These are phyloP conservation scores for Nephrotoma guestfalica DNA, from an alignment of 2,888 invertebrate species.

Conservation along the genomic window DNA sequence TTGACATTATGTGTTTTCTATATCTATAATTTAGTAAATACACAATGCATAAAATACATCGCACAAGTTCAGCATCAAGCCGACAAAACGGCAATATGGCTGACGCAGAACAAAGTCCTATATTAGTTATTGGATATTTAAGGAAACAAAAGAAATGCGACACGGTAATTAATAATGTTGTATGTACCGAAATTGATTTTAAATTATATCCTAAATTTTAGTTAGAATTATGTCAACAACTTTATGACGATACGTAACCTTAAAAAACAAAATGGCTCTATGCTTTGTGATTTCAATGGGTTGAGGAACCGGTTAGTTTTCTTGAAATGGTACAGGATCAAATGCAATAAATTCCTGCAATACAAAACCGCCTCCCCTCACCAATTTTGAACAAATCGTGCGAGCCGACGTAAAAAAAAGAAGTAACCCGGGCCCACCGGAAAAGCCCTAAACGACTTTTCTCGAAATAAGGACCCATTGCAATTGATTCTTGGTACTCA, in stretches of 20 bases:
- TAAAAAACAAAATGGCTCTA: constrained; percentile 81
- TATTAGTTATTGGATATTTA: constrained; percentile 22
- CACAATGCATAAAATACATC: constrained; percentile 60
- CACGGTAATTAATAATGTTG: constrained; percentile 38
- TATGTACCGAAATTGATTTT: constrained; percentile 4
- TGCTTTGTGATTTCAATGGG: constrained; percentile 87
- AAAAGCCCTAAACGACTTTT: no score
- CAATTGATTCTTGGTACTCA: no score
- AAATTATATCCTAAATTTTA: constrained; percentile 22
- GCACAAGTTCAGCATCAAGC: constrained; percentile 72
- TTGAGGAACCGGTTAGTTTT: no score
- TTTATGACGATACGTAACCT: constrained; percentile 82
- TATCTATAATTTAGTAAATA: background rate
- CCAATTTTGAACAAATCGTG: no score
- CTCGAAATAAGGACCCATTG: no score
- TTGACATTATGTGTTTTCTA: constrained; percentile 11
- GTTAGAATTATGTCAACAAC: constrained; percentile 76
- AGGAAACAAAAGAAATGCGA: constrained; percentile 59
- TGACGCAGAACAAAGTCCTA: constrained; percentile 36
- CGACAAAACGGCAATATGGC: constrained; percentile 56
- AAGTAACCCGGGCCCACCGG: no score
- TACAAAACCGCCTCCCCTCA: no score
- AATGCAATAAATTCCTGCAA: no score
- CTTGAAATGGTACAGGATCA: no score
- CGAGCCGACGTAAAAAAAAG: no score